phyloP scores from a whole-genome alignment of 30 jellyfish, hydroid and myxozoan genomes.

The Cassiopea andromeda region DNA sequence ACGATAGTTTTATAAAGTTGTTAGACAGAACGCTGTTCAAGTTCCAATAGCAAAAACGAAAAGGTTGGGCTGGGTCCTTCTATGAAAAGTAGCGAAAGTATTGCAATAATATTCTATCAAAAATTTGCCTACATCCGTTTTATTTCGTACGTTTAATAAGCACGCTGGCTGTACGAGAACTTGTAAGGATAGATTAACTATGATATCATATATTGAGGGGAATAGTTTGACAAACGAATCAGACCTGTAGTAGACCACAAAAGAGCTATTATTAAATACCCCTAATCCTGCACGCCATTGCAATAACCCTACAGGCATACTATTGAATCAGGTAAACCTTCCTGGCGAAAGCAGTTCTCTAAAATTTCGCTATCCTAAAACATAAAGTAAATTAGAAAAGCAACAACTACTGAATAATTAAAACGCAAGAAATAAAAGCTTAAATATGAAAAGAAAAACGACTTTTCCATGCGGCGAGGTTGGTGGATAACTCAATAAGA shows the following conservation, averaged over 20 bases:
- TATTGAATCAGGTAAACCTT: conserved; percentile 5
- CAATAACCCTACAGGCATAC: conserved; percentile 2
- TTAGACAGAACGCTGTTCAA: conserved; percentile 4
- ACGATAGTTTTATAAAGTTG: conserved; percentile 2
- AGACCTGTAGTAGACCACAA: conserved; percentile 9
- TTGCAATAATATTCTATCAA: neutral
- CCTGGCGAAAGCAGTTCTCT: conserved; percentile 3
- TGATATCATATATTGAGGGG: neutral
- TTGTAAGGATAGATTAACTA: neutral
- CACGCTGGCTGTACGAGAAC: conserved; percentile 5
- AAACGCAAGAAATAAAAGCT: neutral
- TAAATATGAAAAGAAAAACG: neutral
- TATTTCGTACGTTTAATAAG: neutral
- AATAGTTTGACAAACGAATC: conserved; percentile 4
- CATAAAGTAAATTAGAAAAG: neutral
- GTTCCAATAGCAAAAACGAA: neutral
- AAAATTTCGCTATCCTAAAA: neutral
- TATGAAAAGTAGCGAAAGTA: neutral
- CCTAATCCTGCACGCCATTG: conserved; percentile 12
- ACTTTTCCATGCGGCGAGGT: neutral
- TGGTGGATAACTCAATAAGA: neutral
- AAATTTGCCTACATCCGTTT: neutral
- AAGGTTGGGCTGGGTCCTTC: neutral
- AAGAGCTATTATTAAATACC: neutral
- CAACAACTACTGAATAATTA: neutral